Evolutionary conservation across 53 echinoderm and acorn worm genomes (phyloP).

Genomic region (Glandiceps talaboti): DNA sequence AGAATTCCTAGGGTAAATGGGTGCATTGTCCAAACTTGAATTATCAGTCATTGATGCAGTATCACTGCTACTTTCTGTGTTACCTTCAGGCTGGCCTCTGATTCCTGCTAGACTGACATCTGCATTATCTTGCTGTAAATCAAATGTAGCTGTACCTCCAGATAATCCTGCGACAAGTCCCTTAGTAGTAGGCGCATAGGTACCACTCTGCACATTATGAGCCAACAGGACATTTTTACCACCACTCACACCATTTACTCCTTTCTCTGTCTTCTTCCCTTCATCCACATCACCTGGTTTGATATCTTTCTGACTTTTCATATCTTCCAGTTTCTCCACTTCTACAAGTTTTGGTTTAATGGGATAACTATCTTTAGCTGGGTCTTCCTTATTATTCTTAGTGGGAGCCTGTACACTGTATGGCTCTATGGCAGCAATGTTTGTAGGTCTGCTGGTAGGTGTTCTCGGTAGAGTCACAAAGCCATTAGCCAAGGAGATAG

Average conservation of each 20-base stretch:
- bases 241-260: too few relatives aligned
- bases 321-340: background rate
- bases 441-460: background rate
- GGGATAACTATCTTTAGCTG: background rate
- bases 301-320: background rate
- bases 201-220: background rate
- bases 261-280: background rate
- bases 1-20: conserved; percentile 1
- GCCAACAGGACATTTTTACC: background rate
- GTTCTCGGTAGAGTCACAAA: background rate
- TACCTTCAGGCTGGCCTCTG: conserved; percentile 20
- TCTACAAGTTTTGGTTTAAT: background rate
- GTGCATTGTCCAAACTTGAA: conserved; percentile 84
- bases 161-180: background rate
- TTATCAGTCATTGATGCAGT: conserved; percentile 96
- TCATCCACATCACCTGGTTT: background rate
- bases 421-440: background rate
- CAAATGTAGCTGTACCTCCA: background rate
- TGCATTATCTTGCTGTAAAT: background rate
- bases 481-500: background rate
- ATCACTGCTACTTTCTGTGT: conserved; percentile 88
- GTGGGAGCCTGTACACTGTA: background rate
- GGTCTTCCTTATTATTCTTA: background rate
- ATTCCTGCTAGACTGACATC: background rate
- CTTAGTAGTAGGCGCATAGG: background rate